A percentile compares a stretch with the other conserved stretches of the same genome.
Conservation (phyloP, 2,113 vertebrate genomes). For the Dromaius novaehollandiae region DNA sequence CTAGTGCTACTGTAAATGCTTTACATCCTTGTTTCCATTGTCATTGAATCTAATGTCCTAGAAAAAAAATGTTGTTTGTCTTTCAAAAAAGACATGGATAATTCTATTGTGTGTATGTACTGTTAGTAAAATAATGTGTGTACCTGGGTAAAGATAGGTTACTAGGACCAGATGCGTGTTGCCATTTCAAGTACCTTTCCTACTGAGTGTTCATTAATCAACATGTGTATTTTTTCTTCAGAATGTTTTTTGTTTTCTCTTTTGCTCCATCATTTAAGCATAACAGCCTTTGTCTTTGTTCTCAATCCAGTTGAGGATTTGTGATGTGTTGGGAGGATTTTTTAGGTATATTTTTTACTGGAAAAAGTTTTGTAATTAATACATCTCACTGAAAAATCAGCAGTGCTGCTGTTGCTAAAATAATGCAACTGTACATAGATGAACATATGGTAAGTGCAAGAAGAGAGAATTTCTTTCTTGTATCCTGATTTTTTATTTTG, state of each 20-base stretch:
- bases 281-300: background rate
- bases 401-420: background rate
- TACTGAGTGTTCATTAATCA: background rate
- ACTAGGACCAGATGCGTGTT: background rate
- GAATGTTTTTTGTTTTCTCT: background rate
- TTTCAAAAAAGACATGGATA: background rate
- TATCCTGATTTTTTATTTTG: background rate
- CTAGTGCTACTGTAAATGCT: background rate
- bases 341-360: background rate
- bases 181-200: background rate
- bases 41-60: background rate
- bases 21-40: background rate
- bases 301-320: background rate
- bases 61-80: background rate
- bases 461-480: background rate
- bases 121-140: background rate
- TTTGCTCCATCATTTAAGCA: background rate
- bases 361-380: background rate
- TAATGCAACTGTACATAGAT: background rate
- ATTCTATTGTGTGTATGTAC: background rate
- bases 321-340: background rate
- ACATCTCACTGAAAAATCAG: background rate
- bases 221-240: background rate
- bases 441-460: background rate
- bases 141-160: background rate